Percentiles rank a stretch among this genome's conserved stretches.
Evolutionary conservation across 2,113 vertebrate species (phyloP).

Genomic region (Onychostruthus taczanowskii): DNA sequence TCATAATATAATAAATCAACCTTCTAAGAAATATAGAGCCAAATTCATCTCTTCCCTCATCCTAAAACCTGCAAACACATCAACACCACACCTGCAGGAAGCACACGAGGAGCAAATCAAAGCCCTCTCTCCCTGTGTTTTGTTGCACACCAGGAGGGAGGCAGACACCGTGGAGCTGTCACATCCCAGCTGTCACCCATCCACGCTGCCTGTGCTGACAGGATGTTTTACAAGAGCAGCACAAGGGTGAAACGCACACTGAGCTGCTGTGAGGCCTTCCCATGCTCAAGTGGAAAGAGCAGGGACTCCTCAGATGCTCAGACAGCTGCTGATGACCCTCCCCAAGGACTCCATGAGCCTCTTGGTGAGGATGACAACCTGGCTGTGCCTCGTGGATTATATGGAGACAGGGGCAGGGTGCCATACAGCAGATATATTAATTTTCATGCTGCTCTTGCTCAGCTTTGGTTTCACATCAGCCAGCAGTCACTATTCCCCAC

Average conservation of each 20-base stretch:
- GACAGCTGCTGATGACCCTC: background rate
- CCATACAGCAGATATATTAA: background rate
- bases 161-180: background rate
- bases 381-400: fast-evolving
- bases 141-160: background rate
- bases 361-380: background rate
- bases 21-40: too few relatives aligned
- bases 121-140: background rate
- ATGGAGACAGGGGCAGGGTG: background rate
- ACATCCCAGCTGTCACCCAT: background rate
- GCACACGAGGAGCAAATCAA: background rate
- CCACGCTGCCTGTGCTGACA: background rate
- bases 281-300: background rate
- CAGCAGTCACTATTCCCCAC: fast-evolving
- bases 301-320: background rate
- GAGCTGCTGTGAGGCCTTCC: background rate
- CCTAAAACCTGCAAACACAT: too few relatives aligned
- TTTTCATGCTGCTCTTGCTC: background rate
- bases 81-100: background rate
- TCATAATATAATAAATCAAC: too few relatives aligned
- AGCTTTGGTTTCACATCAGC: background rate
- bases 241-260: fast-evolving
- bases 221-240: background rate
- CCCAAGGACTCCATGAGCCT: background rate
- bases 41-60: too few relatives aligned